Conservation (phyloP, 2,888 invertebrate genomes). For the Agriopis aurantiaria region DNA sequence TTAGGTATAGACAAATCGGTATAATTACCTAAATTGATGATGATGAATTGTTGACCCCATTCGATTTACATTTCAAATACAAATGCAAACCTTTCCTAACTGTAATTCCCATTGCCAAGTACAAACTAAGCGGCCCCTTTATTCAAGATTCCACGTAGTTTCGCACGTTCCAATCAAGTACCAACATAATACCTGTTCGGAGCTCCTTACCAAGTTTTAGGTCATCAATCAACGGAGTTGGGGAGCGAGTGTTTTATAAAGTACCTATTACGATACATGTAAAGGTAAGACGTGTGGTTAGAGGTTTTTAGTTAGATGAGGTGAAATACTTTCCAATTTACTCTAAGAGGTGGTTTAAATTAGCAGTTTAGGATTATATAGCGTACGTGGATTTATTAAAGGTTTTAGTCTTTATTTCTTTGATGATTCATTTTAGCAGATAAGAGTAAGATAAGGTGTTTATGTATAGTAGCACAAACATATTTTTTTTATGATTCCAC, state of each 20-base stretch:
- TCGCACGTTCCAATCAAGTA: slow-evolving; percentile 39
- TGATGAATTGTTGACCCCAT: too few species aligned
- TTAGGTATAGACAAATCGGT: too few species aligned
- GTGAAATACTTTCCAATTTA: slow-evolving; percentile 36
- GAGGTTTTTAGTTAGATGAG: slow-evolving; percentile 20
- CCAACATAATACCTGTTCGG: slow-evolving; percentile 39
- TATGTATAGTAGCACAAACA: too few species aligned
- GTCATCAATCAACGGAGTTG: slow-evolving; percentile 67
- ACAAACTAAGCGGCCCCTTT: slow-evolving; percentile 38
- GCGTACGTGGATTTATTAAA: too few species aligned
- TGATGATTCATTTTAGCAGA: too few species aligned
- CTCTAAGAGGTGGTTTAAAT: slow-evolving; percentile 1
- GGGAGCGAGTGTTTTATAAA: slow-evolving; percentile 60
- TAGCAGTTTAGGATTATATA: background rate
- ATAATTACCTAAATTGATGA: too few species aligned
- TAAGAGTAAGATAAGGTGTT: too few species aligned
- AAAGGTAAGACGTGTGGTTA: slow-evolving; percentile 10
- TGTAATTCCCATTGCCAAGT: slow-evolving; percentile 22
- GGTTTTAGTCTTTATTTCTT: too few species aligned
- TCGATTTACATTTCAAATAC: too few species aligned
- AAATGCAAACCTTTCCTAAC: slow-evolving; percentile 4
- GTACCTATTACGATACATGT: slow-evolving; percentile 34
- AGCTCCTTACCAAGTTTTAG: slow-evolving; percentile 56
- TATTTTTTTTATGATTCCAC: too few species aligned
- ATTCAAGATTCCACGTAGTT: slow-evolving; percentile 40